Percentiles rank a stretch among this genome's conserved stretches.
Evolutionary conservation across 1,140 invertebrate genomes (phyloP).

Genomic region (Aphelinus atriplicis): DNA sequence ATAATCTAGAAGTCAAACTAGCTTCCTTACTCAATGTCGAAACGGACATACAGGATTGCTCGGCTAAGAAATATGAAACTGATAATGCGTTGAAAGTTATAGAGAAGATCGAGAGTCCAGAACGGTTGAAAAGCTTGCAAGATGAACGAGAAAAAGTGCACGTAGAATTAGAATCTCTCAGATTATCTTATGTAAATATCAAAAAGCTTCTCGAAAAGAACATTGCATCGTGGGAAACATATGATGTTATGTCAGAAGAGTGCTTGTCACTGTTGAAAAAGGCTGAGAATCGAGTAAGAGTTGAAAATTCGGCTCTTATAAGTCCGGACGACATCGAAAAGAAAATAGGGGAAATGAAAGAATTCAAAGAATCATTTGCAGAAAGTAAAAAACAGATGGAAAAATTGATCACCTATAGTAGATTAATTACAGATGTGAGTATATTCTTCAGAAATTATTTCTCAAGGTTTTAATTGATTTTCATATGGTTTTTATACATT

Average conservation of each 20-base stretch:
- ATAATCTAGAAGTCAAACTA: constrained; percentile 92
- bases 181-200: constrained; percentile 74
- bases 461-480: neutral
- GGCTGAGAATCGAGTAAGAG: constrained; percentile 81
- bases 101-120: constrained; percentile 74
- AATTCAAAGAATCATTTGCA: constrained; percentile 72
- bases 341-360: constrained; percentile 77
- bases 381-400: constrained; percentile 74
- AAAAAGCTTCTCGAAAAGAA: constrained; percentile 77
- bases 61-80: constrained; percentile 72
- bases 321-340: constrained; percentile 75
- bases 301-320: constrained; percentile 77
- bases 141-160: constrained; percentile 73
- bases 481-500: neutral
- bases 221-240: constrained; percentile 81
- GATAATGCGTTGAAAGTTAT: constrained; percentile 75
- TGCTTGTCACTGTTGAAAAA: constrained; percentile 87
- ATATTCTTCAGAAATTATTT: neutral
- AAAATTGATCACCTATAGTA: constrained; percentile 74
- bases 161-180: constrained; percentile 75
- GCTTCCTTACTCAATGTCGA: constrained; percentile 82
- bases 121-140: constrained; percentile 72
- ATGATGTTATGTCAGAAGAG: constrained; percentile 80
- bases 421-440: constrained; percentile 73
- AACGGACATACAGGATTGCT: constrained; percentile 76